A percentile compares a stretch with the other conserved stretches of the same genome.
Evolutionary conservation across 1,140 invertebrate genomes (phyloP).

Genomic region (Cotesia vestalis): DNA sequence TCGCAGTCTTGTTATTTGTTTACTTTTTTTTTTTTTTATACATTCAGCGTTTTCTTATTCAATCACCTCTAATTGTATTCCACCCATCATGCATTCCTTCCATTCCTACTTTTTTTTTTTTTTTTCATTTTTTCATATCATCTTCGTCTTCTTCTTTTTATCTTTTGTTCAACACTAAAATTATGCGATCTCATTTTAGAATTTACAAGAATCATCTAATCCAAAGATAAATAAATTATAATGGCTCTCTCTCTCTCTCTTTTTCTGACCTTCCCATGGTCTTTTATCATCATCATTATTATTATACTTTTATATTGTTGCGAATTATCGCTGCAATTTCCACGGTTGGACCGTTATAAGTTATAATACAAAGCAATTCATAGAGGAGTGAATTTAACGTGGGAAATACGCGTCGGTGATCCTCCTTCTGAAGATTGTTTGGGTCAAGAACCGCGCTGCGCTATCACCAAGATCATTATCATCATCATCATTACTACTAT

Average conservation of each 20-base stretch:
- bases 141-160: no score
- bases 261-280: constrained; percentile 6
- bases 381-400: constrained; percentile 36
- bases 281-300: neutral
- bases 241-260: neutral
- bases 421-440: constrained; percentile 27
- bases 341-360: constrained; percentile 31
- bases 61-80: constrained; percentile 29
- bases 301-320: constrained; percentile 22
- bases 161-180: no score
- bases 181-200: constrained; percentile 1
- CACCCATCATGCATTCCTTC: constrained; percentile 18
- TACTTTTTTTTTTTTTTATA: neutral
- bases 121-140: no score
- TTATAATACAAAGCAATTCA: constrained; percentile 15
- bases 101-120: constrained; percentile 3
- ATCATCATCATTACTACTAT: no score
- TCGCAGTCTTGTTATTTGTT: constrained; percentile 7
- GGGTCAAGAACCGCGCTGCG: constrained; percentile 37
- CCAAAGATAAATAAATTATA: neutral
- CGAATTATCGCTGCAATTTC: constrained; percentile 30
- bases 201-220: constrained; percentile 8
- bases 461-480: no score
- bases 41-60: neutral
- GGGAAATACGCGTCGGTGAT: constrained; percentile 32